Conservation (phyloP, 1,140 invertebrate species). For the Adelges cooleyi region DNA sequence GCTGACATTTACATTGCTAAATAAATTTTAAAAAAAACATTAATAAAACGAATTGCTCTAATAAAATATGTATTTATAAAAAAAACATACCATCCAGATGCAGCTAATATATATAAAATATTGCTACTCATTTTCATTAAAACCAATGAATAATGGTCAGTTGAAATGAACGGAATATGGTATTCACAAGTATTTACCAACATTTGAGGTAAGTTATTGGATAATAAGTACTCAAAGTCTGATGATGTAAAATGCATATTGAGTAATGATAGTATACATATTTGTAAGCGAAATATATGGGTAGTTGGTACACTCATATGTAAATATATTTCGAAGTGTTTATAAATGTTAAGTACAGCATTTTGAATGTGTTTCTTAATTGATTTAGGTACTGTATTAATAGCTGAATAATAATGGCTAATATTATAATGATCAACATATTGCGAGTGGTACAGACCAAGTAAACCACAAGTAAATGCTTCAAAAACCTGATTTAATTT, state of each 20-base stretch:
- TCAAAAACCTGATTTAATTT: slow-evolving; percentile 6
- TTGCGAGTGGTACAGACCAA: slow-evolving; percentile 31
- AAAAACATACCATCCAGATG: slow-evolving; percentile 16
- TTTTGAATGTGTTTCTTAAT: slow-evolving; percentile 39
- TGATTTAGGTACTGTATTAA: slow-evolving; percentile 38
- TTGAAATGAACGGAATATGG: slow-evolving; percentile 23
- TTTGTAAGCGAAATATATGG: slow-evolving; percentile 21
- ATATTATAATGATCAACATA: slow-evolving; percentile 36
- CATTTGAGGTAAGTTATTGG: slow-evolving; percentile 25
- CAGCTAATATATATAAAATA: slow-evolving; percentile 16
- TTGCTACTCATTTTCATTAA: slow-evolving; percentile 18
- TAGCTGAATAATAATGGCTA: slow-evolving; percentile 31
- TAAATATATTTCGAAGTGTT: slow-evolving; percentile 37
- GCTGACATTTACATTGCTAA: slow-evolving; percentile 3
- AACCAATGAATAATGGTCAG: slow-evolving; percentile 19
- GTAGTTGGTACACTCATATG: slow-evolving; percentile 14
- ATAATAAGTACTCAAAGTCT: slow-evolving; percentile 24
- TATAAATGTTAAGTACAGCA: slow-evolving; percentile 41
- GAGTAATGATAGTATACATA: slow-evolving; percentile 23
- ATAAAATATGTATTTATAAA: neutral
- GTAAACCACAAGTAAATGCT: slow-evolving; percentile 18
- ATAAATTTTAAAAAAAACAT: too few species aligned
- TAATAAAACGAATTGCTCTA: too few species aligned
- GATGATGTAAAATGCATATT: slow-evolving; percentile 23
- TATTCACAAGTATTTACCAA: neutral